Conservation (phyloP, 2,888 invertebrate species). For the Agrotis clavis region DNA sequence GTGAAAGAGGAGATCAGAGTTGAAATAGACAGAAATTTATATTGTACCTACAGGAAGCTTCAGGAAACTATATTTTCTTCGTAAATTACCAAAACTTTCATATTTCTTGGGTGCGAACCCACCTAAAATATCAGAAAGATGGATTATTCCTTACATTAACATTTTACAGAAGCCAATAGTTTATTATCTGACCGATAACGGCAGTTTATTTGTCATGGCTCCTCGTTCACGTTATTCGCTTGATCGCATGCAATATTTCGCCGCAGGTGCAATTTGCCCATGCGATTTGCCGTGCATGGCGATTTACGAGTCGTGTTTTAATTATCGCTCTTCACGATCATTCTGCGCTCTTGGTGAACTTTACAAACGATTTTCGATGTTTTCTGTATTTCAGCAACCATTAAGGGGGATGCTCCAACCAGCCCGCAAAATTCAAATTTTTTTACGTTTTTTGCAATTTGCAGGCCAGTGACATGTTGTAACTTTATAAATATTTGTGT, state of each 20-base stretch:
- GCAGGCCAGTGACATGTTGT: too few species aligned
- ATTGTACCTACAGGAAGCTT: background rate
- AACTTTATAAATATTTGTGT: too few species aligned
- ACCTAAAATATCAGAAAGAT: background rate
- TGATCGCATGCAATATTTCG: conserved; percentile 55
- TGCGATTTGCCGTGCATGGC: conserved; percentile 34
- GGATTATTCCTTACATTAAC: background rate
- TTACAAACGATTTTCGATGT: background rate
- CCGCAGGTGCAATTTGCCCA: conserved; percentile 50
- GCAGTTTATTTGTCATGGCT: conserved; percentile 55
- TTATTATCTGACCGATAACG: conserved; percentile 46
- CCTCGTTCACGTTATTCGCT: conserved; percentile 46
- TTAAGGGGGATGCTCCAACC: background rate
- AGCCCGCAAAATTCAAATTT: too few species aligned
- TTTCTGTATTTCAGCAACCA: too few species aligned
- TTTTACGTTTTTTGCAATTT: too few species aligned
- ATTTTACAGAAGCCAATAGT: conserved; percentile 30
- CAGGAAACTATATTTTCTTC: background rate
- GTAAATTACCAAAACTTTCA: too few species aligned
- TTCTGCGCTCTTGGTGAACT: background rate
- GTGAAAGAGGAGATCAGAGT: too few species aligned
- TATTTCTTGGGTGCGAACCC: too few species aligned
- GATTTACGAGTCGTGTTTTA: conserved; percentile 36
- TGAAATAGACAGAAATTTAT: too few species aligned
- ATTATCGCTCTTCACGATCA: background rate